Evolutionary conservation across 2,113 vertebrate species (phyloP).

Genomic region (Sylvilagus bachmani): DNA sequence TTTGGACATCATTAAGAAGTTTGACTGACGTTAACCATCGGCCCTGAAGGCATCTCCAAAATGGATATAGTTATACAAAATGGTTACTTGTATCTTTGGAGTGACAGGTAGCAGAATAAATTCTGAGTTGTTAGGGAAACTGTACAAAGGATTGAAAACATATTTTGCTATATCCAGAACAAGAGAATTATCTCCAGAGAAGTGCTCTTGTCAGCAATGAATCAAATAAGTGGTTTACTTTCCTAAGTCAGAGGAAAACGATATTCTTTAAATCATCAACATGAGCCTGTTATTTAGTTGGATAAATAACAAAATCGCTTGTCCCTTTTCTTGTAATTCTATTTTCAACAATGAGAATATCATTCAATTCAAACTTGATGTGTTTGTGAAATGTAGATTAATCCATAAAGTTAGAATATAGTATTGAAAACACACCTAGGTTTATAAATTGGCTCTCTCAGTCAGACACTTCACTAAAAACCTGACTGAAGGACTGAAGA

Average conservation of each 20-base stretch:
- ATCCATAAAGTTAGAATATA: not conserved
- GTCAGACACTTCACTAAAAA: not conserved
- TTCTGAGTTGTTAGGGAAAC: constrained; percentile 72
- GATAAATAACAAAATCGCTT: constrained; percentile 28
- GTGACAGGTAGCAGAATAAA: constrained; percentile 73
- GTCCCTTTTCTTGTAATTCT: not conserved
- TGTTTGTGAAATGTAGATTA: constrained; percentile 25
- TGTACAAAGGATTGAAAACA: constrained; percentile 61
- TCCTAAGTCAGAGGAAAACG: constrained; percentile 36
- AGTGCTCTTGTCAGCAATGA: constrained; percentile 65
- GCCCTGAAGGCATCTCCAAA: not conserved
- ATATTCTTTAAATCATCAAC: constrained; percentile 10
- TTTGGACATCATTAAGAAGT: constrained; percentile 15
- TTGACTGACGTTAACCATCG: constrained; percentile 64
- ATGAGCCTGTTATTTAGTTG: constrained; percentile 27
- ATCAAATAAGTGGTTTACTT: constrained; percentile 71
- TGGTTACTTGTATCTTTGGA: constrained; percentile 38
- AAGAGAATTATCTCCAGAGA: constrained; percentile 63
- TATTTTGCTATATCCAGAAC: constrained; percentile 14
- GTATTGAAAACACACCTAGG: not conserved
- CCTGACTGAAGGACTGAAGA: not conserved
- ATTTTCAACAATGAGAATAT: constrained; percentile 33
- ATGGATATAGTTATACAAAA: constrained; percentile 54
- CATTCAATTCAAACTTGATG: not conserved
- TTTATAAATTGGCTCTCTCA: not conserved